Evolutionary conservation across 2,797 vertebrate genomes (phyloP).

Genomic region (Alosa sapidissima): DNA sequence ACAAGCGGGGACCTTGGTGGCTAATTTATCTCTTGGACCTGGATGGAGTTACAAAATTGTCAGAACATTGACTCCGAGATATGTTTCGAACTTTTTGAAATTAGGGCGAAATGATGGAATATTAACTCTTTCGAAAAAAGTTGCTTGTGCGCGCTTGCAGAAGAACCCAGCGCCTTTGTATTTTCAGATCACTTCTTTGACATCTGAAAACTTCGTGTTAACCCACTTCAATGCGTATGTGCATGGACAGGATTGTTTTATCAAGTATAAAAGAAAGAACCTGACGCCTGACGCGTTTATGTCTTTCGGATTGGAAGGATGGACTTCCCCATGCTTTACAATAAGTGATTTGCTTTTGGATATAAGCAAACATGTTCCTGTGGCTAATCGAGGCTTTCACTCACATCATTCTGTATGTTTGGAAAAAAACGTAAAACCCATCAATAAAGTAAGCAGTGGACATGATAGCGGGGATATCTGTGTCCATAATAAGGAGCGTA

Average conservation of each 20-base stretch:
- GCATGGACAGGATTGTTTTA: conserved; percentile 61
- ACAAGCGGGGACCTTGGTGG: conserved; percentile 49
- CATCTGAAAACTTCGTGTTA: conserved; percentile 43
- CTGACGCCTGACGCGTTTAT: conserved; percentile 43
- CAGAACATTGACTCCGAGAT: conserved; percentile 47
- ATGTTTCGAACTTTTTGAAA: conserved; percentile 41
- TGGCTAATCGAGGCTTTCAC: conserved; percentile 35
- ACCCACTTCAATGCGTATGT: conserved; percentile 58
- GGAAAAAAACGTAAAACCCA: conserved; percentile 18
- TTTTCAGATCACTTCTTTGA: conserved; percentile 50
- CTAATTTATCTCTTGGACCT: conserved; percentile 63
- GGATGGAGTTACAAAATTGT: conserved; percentile 65
- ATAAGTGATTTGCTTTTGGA: conserved; percentile 40
- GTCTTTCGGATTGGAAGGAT: conserved; percentile 35
- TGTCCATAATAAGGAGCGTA: conserved; percentile 26
- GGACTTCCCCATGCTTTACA: conserved; percentile 41
- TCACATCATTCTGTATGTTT: conserved; percentile 44
- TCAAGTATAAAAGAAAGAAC: conserved; percentile 55
- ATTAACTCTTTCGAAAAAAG: conserved; percentile 51
- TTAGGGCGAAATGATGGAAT: conserved; percentile 55
- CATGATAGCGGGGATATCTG: conserved; percentile 30
- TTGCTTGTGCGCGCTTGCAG: conserved; percentile 54
- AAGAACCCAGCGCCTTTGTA: conserved; percentile 55
- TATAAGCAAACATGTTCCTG: conserved; percentile 51
- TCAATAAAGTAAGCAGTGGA: neutral